Conservation (phyloP, 2,888 invertebrate genomes). For the Agrotis ipsilon region DNA sequence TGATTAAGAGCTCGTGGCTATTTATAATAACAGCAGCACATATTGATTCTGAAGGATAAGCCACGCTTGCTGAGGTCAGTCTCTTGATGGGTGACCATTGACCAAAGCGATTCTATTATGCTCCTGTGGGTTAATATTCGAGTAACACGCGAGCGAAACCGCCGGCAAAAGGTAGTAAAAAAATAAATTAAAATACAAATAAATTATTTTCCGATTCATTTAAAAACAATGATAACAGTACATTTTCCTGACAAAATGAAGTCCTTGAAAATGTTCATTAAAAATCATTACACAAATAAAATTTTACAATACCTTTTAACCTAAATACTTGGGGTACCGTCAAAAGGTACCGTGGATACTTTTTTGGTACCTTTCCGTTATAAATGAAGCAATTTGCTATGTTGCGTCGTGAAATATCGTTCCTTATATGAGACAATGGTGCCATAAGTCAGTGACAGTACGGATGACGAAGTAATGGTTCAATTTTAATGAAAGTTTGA, state of each 20-base stretch:
- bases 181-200: too few species aligned
- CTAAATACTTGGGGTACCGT: constrained; percentile 59
- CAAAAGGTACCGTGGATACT: constrained; percentile 50
- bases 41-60: too few species aligned
- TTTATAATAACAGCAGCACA: too few species aligned
- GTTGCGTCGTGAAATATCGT: constrained; percentile 59
- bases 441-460: constrained; percentile 57
- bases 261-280: constrained; percentile 56
- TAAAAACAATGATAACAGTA: constrained; percentile 37
- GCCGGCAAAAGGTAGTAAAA: too few species aligned
- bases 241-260: constrained; percentile 35
- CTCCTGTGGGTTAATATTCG: too few species aligned
- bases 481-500: constrained; percentile 50
- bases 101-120: too few species aligned
- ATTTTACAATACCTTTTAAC: constrained; percentile 72
- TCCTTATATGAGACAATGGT: constrained; percentile 67
- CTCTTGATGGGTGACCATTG: too few species aligned
- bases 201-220: neutral
- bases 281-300: constrained; percentile 72
- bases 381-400: constrained; percentile 71
- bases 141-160: too few species aligned
- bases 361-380: constrained; percentile 58
- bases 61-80: too few species aligned
- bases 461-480: constrained; percentile 53
- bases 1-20: too few species aligned